Conservation (phyloP, 2,797 vertebrate genomes). For the Manis javanica region DNA sequence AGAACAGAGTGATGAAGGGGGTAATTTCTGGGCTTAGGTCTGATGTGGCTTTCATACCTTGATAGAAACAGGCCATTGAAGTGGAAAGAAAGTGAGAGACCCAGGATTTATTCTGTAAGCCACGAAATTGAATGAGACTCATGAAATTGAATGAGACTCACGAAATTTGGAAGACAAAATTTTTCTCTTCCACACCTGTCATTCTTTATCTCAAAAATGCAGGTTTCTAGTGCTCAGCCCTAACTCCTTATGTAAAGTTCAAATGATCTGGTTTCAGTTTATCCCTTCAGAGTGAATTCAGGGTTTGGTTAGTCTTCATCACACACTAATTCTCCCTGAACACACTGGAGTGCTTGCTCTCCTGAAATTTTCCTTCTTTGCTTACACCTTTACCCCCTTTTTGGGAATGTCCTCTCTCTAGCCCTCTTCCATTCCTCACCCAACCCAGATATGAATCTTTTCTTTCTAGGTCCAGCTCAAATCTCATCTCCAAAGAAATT, state of each 20-base stretch:
- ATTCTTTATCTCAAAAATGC: conserved; percentile 23
- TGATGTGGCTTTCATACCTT: conserved; percentile 43
- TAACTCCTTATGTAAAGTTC: not conserved
- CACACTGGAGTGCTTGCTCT: not conserved
- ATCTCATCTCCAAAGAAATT: not conserved
- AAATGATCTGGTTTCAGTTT: conserved; percentile 28
- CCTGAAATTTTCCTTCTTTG: not conserved
- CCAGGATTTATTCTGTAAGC: not conserved
- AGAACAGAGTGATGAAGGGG: not conserved
- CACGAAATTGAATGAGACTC: not conserved
- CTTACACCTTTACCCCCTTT: not conserved
- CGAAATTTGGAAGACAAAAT: not conserved
- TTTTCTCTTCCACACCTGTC: not conserved
- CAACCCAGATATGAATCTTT: not conserved
- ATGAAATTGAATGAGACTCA: conserved; percentile 1
- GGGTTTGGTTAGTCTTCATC: not conserved
- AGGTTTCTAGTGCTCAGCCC: not conserved
- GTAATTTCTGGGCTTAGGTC: not conserved
- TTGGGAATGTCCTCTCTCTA: not conserved
- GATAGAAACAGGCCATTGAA: not conserved
- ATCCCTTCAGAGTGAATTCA: not conserved
- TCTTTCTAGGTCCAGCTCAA: conserved; percentile 22
- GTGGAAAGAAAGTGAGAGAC: not conserved
- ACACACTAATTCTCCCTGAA: not conserved
- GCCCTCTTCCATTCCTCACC: not conserved